Conservation (phyloP, 2,113 vertebrate species). For the Carassius carassius region DNA sequence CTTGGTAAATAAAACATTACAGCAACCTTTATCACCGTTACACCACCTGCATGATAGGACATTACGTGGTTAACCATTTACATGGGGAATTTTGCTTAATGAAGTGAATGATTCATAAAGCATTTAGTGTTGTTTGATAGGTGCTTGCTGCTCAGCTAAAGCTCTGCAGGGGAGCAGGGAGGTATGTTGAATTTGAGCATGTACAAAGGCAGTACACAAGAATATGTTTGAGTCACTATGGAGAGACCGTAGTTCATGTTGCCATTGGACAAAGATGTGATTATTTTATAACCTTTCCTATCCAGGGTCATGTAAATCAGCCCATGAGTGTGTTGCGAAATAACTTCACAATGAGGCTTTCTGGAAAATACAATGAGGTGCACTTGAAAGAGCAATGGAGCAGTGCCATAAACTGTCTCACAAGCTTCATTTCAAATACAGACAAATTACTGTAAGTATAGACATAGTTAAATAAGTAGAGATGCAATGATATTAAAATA, state of each 20-base stretch:
- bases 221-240: conserved; percentile 74
- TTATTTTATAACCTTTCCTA: conserved; percentile 70
- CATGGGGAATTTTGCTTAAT: conserved; percentile 34
- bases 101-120: conserved; percentile 46
- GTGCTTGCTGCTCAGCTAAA: not conserved
- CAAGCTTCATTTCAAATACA: not conserved
- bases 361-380: conserved; percentile 17
- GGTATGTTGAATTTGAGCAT: conserved; percentile 43
- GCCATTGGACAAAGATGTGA: conserved; percentile 73
- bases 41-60: conserved; percentile 18
- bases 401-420: conserved; percentile 57
- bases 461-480: not conserved
- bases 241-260: conserved; percentile 72
- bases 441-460: conserved; percentile 9
- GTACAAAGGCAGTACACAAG: conserved; percentile 64
- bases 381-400: conserved; percentile 53
- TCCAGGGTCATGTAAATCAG: conserved; percentile 75
- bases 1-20: conserved; percentile 19
- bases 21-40: conserved; percentile 19
- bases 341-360: conserved; percentile 61
- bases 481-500: not conserved
- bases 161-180: conserved; percentile 30
- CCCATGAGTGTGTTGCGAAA: conserved; percentile 58
- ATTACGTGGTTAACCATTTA: conserved; percentile 44
- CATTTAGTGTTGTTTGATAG: not conserved